A percentile compares a stretch with the other conserved stretches of the same genome.
Conservation (phyloP, 2,113 vertebrate genomes). For the Onychorhynchus coronatus region DNA sequence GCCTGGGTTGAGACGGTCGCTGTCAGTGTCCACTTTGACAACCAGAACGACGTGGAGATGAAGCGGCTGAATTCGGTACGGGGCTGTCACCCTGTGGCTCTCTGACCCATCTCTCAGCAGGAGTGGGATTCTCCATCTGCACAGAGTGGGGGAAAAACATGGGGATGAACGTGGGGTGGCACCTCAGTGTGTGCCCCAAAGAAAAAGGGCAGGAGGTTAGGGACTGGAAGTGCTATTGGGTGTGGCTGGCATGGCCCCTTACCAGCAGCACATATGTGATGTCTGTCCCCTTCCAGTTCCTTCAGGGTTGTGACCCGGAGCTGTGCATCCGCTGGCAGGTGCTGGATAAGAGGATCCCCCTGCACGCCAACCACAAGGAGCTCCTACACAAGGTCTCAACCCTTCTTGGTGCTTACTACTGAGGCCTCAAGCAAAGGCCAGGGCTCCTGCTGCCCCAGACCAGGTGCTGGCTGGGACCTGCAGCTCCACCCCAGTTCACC, state of each 20-base stretch:
- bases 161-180: not conserved
- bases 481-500: not conserved
- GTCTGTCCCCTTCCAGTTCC: constrained; percentile 54
- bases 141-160: not conserved
- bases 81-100: accelerated
- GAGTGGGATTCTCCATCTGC: not conserved
- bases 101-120: accelerated
- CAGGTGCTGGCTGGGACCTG: not conserved
- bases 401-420: constrained; percentile 74
- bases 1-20: constrained; percentile 89
- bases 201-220: not conserved
- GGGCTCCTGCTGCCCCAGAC: not conserved
- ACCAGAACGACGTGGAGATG: constrained; percentile 60
- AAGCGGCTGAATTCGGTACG: constrained; percentile 72
- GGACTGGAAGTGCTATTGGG: not conserved
- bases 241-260: accelerated
- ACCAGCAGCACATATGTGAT: accelerated
- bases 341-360: constrained; percentile 74
- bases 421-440: not conserved
- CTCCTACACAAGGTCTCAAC: constrained; percentile 74
- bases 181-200: accelerated
- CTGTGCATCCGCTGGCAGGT: constrained; percentile 81
- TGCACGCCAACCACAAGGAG: constrained; percentile 79
- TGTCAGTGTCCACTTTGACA: constrained; percentile 82
- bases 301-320: not conserved